Conservation (phyloP, 2,797 vertebrate species). For the Dendrocincla tyrannina region DNA sequence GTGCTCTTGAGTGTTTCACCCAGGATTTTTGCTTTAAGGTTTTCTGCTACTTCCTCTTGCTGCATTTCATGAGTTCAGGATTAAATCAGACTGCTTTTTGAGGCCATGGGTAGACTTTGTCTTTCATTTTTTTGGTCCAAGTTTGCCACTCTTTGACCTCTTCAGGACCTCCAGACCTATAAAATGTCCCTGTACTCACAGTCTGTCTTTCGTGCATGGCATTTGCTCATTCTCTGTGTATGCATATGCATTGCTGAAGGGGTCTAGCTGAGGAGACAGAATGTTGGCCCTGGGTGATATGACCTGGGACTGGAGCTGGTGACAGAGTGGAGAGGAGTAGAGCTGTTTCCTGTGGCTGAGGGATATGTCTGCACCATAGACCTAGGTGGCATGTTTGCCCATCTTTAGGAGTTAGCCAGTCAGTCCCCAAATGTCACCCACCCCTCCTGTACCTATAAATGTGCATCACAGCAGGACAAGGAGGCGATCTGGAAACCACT, state of each 20-base stretch:
- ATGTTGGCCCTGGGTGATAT: not conserved
- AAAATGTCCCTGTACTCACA: rapidly evolving
- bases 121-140: not conserved
- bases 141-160: not conserved
- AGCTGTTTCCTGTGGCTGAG: not conserved
- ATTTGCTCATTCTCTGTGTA: not conserved
- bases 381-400: not conserved
- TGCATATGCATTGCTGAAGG: rapidly evolving
- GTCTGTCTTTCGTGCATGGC: rapidly evolving
- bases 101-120: not conserved
- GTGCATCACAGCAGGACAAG: not conserved
- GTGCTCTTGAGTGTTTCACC: not conserved
- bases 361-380: not conserved
- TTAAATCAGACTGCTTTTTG: not conserved
- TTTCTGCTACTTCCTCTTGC: not conserved
- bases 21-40: not conserved
- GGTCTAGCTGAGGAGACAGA: not conserved
- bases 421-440: not conserved
- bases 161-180: not conserved
- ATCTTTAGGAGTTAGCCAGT: not conserved
- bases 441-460: not conserved
- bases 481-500: not conserved
- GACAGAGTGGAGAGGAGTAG: not conserved
- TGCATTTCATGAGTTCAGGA: not conserved
- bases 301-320: not conserved